A percentile compares a stretch with the other conserved stretches of the same genome.
These are phyloP conservation scores for Palythoa grandis DNA, from an alignment of 92 coral and sea anemone genomes.

Conservation along the genomic window DNA sequence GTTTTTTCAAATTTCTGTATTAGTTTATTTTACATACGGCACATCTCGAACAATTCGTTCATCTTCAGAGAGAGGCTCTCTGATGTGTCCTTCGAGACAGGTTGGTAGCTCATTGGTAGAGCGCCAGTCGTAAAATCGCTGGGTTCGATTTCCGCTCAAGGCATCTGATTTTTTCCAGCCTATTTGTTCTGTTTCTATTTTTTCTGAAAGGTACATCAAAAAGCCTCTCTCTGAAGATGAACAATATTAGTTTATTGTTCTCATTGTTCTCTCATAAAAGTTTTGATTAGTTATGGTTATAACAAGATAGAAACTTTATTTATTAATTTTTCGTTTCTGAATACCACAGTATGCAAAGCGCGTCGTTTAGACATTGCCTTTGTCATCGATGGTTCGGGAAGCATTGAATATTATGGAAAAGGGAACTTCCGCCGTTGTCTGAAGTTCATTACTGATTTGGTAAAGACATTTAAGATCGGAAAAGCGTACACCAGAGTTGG, in stretches of 20 bases:
- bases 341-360: conserved; percentile 57
- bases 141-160: too few species aligned
- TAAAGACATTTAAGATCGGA: conserved; percentile 71
- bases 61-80: too few species aligned
- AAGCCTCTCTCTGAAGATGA: too few species aligned
- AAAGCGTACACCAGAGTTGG: conserved; percentile 71
- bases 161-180: too few species aligned
- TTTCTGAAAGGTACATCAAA: too few species aligned
- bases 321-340: background rate
- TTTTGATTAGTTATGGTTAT: background rate
- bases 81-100: background rate
- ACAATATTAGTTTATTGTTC: background rate
- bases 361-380: conserved; percentile 74
- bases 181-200: too few species aligned
- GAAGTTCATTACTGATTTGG: conserved; percentile 71
- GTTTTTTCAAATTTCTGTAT: background rate
- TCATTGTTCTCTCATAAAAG: background rate
- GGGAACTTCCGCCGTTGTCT: conserved; percentile 70
- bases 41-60: too few species aligned
- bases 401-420: conserved; percentile 62
- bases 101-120: too few species aligned
- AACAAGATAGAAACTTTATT: background rate
- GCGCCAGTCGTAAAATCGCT: too few species aligned
- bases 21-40: background rate
- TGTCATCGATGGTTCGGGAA: conserved; percentile 82